Percentiles rank a stretch among this genome's conserved stretches.
Conservation (phyloP, 2,113 vertebrate species). For the Aptenodytes forsteri region DNA sequence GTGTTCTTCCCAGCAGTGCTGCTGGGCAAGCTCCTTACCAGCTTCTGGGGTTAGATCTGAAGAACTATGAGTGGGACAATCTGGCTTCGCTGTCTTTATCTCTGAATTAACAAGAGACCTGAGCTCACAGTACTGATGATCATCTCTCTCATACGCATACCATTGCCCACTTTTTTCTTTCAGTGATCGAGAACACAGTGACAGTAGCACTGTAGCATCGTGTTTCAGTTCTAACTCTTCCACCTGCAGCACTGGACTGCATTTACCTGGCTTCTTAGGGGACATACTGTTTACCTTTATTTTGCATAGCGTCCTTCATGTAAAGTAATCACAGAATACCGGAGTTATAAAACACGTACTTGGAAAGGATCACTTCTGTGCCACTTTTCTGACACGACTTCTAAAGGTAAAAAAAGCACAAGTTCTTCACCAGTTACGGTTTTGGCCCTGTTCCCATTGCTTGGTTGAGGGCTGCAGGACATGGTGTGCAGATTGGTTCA, state of each 20-base stretch:
- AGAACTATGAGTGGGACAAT: not conserved
- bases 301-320: not conserved
- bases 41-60: not conserved
- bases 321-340: not conserved
- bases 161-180: too few species aligned
- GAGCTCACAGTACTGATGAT: not conserved
- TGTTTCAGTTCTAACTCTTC: not conserved
- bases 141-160: fast-evolving
- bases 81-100: not conserved
- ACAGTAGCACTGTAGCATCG: not conserved
- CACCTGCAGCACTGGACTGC: not conserved
- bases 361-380: not conserved
- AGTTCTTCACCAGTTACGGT: not conserved
- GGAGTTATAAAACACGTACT: not conserved
- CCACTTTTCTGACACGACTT: not conserved
- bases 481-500: not conserved
- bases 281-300: not conserved
- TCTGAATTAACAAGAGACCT: not conserved
- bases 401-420: not conserved
- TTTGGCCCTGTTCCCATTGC: not conserved
- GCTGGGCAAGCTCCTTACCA: not conserved
- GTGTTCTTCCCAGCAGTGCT: not conserved
- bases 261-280: not conserved
- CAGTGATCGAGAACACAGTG: not conserved
- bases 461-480: not conserved